These are phyloP conservation scores for Bhutanitis thaidina DNA, from an alignment of 2,888 invertebrate genomes.

Conservation along the genomic window DNA sequence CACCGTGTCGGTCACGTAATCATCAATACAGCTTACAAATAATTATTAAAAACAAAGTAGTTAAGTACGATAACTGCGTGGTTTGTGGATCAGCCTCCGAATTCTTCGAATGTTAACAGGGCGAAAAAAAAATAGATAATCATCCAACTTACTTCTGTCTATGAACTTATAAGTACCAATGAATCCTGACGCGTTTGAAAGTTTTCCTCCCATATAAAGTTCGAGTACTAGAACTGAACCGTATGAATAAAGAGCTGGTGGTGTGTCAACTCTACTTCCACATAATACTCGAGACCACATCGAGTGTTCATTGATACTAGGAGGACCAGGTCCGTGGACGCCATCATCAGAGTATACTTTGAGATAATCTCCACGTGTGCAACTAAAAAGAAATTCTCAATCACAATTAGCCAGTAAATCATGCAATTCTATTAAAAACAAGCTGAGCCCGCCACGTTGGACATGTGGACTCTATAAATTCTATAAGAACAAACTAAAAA, in stretches of 20 bases:
- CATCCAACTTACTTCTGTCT: slow-evolving; percentile 83
- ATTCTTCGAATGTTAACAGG: too few species aligned
- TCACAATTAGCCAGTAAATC: background rate
- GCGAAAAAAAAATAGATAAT: background rate
- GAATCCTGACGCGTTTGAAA: slow-evolving; percentile 82
- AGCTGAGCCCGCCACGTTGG: too few species aligned
- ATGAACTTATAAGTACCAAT: slow-evolving; percentile 88
- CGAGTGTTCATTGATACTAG: slow-evolving; percentile 88
- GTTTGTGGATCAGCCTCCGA: too few species aligned
- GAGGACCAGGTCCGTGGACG: slow-evolving; percentile 83
- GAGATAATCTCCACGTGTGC: slow-evolving; percentile 85
- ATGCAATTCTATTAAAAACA: too few species aligned
- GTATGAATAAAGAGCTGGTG: slow-evolving; percentile 86
- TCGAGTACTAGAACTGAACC: slow-evolving; percentile 86
- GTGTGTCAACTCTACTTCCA: slow-evolving; percentile 84
- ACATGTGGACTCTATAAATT: too few species aligned
- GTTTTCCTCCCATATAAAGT: slow-evolving; percentile 81
- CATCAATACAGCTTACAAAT: too few species aligned
- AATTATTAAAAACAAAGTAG: too few species aligned
- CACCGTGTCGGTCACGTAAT: too few species aligned
- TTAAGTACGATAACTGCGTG: background rate
- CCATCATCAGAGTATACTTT: slow-evolving; percentile 89
- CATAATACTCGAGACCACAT: slow-evolving; percentile 88
- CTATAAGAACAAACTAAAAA: too few species aligned
- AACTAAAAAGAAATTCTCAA: slow-evolving; percentile 75